Conservation (phyloP, 2,888 invertebrate species). For the Danaus chrysippus region DNA sequence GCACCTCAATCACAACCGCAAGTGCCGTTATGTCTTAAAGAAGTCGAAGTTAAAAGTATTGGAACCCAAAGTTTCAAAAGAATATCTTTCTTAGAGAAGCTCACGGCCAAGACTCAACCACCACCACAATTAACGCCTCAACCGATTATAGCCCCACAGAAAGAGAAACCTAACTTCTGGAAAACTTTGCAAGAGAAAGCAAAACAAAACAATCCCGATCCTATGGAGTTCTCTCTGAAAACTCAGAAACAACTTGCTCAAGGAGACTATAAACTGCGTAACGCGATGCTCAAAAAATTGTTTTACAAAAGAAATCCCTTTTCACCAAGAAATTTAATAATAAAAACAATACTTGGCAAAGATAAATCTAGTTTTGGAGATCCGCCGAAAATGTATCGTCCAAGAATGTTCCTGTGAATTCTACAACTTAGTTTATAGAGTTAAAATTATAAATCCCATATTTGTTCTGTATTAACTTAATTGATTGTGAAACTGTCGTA, state of each 20-base stretch:
- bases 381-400: slow-evolving; percentile 45
- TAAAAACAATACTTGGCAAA: slow-evolving; percentile 59
- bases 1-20: slow-evolving; percentile 36
- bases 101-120: slow-evolving; percentile 48
- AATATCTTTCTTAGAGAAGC: slow-evolving; percentile 53
- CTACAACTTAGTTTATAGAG: background rate
- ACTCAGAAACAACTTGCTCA: slow-evolving; percentile 51
- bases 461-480: slow-evolving; percentile 15
- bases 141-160: slow-evolving; percentile 14
- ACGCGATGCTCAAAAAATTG: slow-evolving; percentile 59
- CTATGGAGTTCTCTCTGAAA: slow-evolving; percentile 45
- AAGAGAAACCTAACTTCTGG: slow-evolving; percentile 43
- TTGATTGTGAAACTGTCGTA: background rate
- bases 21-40: slow-evolving; percentile 61
- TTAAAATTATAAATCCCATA: background rate
- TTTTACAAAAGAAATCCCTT: slow-evolving; percentile 67
- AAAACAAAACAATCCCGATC: slow-evolving; percentile 39
- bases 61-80: slow-evolving; percentile 66
- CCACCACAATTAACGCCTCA: slow-evolving; percentile 37
- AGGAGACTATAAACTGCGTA: slow-evolving; percentile 56
- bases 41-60: slow-evolving; percentile 67
- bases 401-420: slow-evolving; percentile 55
- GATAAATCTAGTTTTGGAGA: slow-evolving; percentile 57
- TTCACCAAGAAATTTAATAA: slow-evolving; percentile 57
- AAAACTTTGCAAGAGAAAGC: slow-evolving; percentile 48